These are phyloP conservation scores for Poeciliopsis prolifica DNA, from an alignment of 2,113 vertebrate species.

Conservation along the genomic window DNA sequence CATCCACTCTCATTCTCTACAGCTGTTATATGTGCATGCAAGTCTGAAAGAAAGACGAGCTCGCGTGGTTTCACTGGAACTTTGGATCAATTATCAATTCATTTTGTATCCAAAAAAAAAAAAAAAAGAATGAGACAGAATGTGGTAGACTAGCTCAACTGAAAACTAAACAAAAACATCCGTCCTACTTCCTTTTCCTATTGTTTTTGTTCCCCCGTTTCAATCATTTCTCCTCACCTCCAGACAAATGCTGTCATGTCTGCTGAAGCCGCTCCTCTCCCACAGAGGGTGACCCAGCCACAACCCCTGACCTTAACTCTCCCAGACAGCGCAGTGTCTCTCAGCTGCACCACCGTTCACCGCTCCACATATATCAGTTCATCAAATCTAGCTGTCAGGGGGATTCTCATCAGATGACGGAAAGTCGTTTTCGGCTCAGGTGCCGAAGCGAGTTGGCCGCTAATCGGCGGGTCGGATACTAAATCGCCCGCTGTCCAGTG, in stretches of 20 bases:
- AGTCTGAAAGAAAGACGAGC: conserved; percentile 37
- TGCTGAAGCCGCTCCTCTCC: conserved; percentile 56
- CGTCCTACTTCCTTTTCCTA: conserved; percentile 31
- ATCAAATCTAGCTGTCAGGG: conserved; percentile 24
- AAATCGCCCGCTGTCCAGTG: background rate
- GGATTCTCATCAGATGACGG: background rate
- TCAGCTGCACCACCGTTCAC: conserved; percentile 38
- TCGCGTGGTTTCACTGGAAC: conserved; percentile 55
- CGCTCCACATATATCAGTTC: conserved; percentile 22
- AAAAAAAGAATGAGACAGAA: conserved; percentile 2
- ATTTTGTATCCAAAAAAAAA: conserved; percentile 53
- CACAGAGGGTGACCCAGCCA: conserved; percentile 69
- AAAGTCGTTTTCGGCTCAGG: conserved; percentile 10
- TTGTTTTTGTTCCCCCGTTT: background rate
- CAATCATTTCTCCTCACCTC: conserved; percentile 32
- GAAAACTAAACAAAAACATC: conserved; percentile 42
- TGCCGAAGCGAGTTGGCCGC: conserved; percentile 1
- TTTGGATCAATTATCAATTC: conserved; percentile 72
- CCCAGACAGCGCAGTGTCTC: conserved; percentile 50
- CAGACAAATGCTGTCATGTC: conserved; percentile 40
- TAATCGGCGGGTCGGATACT: background rate
- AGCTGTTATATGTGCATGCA: conserved; percentile 10
- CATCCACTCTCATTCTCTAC: conserved; percentile 64
- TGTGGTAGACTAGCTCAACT: conserved; percentile 1
- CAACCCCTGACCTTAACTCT: conserved; percentile 73